Evolutionary conservation across 2,113 vertebrate species (phyloP), one percentile per base, ranked within the genome.

Genomic region (Siniperca knerii): DNA sequence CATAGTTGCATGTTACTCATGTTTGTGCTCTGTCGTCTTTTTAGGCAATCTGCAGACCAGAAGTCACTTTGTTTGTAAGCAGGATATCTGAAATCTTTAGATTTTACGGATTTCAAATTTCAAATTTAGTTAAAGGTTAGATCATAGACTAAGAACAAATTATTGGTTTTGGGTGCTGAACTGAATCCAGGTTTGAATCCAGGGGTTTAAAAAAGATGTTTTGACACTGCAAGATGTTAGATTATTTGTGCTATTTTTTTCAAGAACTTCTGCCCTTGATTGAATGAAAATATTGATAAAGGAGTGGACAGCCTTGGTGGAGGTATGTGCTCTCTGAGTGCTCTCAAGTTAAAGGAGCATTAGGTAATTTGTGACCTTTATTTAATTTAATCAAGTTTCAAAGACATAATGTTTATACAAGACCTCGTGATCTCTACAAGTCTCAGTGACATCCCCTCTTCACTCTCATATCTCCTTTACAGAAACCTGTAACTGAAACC

Each of bases 31-130:
- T 52, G 6, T 21, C 75, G 9, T 62, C 0, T 20, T 66, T 73
- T 20, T 6, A 29, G 20, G 8, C 29, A 46, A 37, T 37, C 60
- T 54, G 64, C n/a, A 6, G 46, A 23, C n/a, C 2, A 62, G 73
- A 83, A 11, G 58, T 81, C 61, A 48, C 64, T 1, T 23, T 60
- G 60, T 65, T 50, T 48, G 37, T 78, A n/a, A 72, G 72, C n/a
- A 46, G n/a, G 23, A 60, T 8, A 12, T 25, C 46, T 46, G 8
- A 33, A 72, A 66, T 10, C 4, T 6, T 61, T n/a, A 9, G 0
- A 6, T 55, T 48, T 57, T 15, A 33, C 6, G 52, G 15, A 52
- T 29, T 29, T 80, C 11, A 48, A 48, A 52, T 29, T 29, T 80
- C 11, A 48, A 48, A 48, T 42, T 6, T 21, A 4, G 35, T 55